These are phyloP conservation scores for Drosophila prosaltans DNA, from an alignment of 1,140 invertebrate species.

Conservation along the genomic window DNA sequence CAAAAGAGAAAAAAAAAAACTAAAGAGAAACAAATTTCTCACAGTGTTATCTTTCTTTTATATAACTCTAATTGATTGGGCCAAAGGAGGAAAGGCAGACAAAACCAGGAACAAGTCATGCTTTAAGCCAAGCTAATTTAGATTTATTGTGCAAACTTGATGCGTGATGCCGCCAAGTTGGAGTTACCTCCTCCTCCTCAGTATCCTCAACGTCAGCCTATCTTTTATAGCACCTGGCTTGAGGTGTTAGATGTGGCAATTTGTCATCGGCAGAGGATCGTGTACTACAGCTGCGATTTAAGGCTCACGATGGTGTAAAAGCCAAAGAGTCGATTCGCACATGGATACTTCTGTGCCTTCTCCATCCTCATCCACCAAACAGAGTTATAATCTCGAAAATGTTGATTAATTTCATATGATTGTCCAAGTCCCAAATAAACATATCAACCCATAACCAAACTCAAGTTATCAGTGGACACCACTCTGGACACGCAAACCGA, in stretches of 20 bases:
- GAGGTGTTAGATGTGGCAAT: constrained; percentile 68
- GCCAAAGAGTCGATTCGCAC: constrained; percentile 24
- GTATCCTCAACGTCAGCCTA: background rate
- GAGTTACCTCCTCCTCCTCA: constrained; percentile 25
- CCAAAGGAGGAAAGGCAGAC: constrained; percentile 26
- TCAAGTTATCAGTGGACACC: constrained; percentile 53
- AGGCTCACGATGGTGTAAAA: constrained; percentile 38
- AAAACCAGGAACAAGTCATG: constrained; percentile 49
- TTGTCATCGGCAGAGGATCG: constrained; percentile 70
- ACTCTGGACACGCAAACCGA: constrained; percentile 55
- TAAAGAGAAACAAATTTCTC: constrained; percentile 59
- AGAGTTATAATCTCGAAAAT: constrained; percentile 46
- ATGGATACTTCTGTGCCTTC: constrained; percentile 35
- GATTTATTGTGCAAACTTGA: constrained; percentile 75
- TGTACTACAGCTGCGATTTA: constrained; percentile 65
- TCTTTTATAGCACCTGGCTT: constrained; percentile 34
- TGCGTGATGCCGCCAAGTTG: constrained; percentile 64
- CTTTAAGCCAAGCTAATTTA: constrained; percentile 70
- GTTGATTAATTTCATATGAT: constrained; percentile 74
- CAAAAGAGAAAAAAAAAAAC: constrained; percentile 48
- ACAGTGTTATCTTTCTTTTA: constrained; percentile 56
- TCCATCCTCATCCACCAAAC: background rate
- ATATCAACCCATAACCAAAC: constrained; percentile 68
- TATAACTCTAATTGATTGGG: constrained; percentile 65
- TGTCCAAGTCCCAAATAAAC: constrained; percentile 76